A percentile compares a stretch with the other conserved stretches of the same genome.
Conservation (phyloP, 2,797 vertebrate genomes). For the Cetoscarus ocellatus region DNA sequence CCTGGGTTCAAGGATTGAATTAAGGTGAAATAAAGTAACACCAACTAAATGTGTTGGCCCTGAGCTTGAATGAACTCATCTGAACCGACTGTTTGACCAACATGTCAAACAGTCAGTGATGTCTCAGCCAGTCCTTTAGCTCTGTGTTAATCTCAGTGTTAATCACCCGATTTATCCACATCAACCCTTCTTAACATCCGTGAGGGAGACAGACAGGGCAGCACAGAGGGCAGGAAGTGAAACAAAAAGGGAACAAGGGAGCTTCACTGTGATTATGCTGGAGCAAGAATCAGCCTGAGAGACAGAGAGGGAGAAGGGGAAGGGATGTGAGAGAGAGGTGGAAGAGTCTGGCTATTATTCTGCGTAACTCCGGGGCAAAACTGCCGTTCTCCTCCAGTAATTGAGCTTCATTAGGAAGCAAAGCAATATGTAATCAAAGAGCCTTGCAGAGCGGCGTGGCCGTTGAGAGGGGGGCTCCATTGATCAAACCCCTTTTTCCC, state of each 20-base stretch:
- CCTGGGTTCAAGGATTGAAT: neutral
- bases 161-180: conserved; percentile 44
- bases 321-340: conserved; percentile 33
- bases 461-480: conserved; percentile 70
- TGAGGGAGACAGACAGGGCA: conserved; percentile 16
- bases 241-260: conserved; percentile 15
- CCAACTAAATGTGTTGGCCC: neutral
- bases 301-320: conserved; percentile 31
- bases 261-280: conserved; percentile 21
- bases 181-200: conserved; percentile 17
- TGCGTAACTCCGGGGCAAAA: conserved; percentile 69
- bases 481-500: conserved; percentile 81
- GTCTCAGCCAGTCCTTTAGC: conserved; percentile 23
- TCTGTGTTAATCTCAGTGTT: conserved; percentile 38
- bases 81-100: conserved; percentile 5
- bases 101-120: conserved; percentile 18
- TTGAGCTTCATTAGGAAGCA: conserved; percentile 80
- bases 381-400: conserved; percentile 66
- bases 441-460: conserved; percentile 54
- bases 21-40: neutral
- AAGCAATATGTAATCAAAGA: conserved; percentile 84
- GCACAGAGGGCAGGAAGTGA: conserved; percentile 36
- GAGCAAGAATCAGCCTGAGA: conserved; percentile 31
- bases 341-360: conserved; percentile 53
- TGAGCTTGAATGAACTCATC: conserved; percentile 15